Percentiles rank a stretch among this genome's conserved stretches.
These are phyloP conservation scores for Aurelia sp. DNA, from an alignment of 30 jellyfish, hydroid and myxozoan genomes.

Conservation along the genomic window DNA sequence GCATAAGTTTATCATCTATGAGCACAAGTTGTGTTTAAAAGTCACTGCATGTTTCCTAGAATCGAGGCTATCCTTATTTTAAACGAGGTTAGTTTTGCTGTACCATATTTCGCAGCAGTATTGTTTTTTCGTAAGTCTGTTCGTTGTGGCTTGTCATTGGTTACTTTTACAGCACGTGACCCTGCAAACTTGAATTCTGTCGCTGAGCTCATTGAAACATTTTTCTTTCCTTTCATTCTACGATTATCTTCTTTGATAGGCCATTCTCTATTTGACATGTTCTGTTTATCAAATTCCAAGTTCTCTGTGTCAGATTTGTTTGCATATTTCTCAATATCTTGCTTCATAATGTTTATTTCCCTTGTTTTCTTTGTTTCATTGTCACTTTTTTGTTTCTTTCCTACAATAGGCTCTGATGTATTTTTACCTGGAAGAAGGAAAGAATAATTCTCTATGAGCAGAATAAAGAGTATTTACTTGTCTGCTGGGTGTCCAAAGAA, in stretches of 20 bases:
- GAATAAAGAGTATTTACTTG: no score
- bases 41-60: background rate
- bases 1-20: no score
- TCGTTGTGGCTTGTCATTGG: constrained; percentile 12
- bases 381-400: background rate
- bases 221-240: background rate
- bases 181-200: background rate
- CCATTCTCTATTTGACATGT: no score
- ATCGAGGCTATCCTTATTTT: constrained; percentile 1
- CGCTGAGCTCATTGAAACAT: background rate
- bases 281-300: no score
- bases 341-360: background rate
- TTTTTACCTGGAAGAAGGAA: background rate
- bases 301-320: no score
- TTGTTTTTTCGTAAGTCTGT: background rate
- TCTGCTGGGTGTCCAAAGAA: no score
- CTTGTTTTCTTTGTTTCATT: background rate
- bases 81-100: background rate
- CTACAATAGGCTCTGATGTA: background rate
- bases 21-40: constrained; percentile 1
- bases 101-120: background rate
- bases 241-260: no score
- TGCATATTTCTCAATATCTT: no score
- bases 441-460: no score
- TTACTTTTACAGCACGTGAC: constrained; percentile 7